Conservation (phyloP, 2,113 vertebrate genomes). For the Uropsilus gracilis region DNA sequence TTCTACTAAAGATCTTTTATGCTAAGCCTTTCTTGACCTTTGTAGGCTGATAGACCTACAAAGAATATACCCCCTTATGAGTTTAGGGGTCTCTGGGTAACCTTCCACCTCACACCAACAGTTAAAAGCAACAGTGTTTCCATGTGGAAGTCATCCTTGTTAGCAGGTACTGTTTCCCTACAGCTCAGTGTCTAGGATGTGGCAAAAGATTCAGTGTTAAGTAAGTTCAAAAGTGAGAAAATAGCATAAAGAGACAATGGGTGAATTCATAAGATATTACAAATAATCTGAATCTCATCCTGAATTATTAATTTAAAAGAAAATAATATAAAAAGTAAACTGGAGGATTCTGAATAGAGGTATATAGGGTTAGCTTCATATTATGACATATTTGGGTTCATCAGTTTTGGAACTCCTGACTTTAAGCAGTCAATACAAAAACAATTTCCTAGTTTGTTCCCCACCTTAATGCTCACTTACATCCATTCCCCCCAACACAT, state of each 20-base stretch:
- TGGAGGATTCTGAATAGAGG: background rate
- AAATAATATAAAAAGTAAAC: background rate
- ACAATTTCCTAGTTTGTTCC: no score
- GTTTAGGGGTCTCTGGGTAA: no score
- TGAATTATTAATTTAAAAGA: background rate
- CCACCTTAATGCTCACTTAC: no score
- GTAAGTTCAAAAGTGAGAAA: background rate
- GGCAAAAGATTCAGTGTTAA: background rate
- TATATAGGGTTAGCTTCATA: background rate
- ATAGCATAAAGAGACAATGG: background rate
- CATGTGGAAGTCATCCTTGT: no score
- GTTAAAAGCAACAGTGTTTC: background rate
- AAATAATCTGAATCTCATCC: background rate
- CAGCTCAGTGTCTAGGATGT: background rate
- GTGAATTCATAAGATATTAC: background rate
- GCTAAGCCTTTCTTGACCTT: no score
- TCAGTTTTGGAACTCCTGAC: background rate
- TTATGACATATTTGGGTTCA: background rate
- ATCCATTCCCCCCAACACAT: background rate
- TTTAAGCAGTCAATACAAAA: background rate
- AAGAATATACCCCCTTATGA: no score
- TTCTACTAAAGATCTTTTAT: no score
- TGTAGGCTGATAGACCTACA: no score
- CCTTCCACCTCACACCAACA: background rate
- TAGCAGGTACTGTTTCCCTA: fast-evolving